phyloP scores from a whole-genome alignment of 2,888 invertebrate genomes.

The Anoplius nigerrimus region DNA sequence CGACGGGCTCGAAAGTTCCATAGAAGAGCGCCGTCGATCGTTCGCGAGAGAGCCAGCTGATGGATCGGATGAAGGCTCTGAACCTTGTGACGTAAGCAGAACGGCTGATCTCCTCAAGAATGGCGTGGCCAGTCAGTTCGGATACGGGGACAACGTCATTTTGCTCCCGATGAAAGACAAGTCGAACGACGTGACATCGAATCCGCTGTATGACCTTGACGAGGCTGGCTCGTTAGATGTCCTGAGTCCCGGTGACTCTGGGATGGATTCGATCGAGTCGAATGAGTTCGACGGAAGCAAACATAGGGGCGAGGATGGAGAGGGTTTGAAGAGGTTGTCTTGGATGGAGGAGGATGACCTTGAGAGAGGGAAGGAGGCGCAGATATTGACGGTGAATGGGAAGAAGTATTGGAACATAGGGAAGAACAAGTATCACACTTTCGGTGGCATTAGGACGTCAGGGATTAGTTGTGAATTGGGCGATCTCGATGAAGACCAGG shows the following conservation, averaged over 20 bases:
- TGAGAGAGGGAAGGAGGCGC: conserved; percentile 23
- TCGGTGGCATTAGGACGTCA: conserved; percentile 60
- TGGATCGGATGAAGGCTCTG: neutral
- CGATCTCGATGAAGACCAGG: conserved; percentile 8
- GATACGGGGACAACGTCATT: neutral
- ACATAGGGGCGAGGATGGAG: conserved; percentile 5
- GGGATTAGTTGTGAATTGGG: neutral
- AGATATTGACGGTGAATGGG: conserved; percentile 47
- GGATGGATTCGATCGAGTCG: conserved; percentile 59
- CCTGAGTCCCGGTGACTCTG: conserved; percentile 46
- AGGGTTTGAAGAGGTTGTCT: conserved; percentile 35
- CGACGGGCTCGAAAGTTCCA: neutral
- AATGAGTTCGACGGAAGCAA: conserved; percentile 34
- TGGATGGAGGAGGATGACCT: conserved; percentile 18
- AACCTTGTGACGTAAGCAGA: neutral
- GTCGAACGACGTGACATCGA: conserved; percentile 5
- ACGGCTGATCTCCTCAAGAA: neutral
- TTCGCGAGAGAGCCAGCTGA: neutral
- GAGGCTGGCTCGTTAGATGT: neutral
- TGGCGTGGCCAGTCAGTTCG: neutral
- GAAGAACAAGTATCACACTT: conserved; percentile 60
- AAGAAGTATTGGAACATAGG: conserved; percentile 55
- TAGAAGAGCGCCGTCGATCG: neutral
- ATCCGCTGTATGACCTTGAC: conserved; percentile 25
- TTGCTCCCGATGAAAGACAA: neutral